A percentile compares a stretch with the other conserved stretches of the same genome.
These are phyloP conservation scores for Columba janthina DNA, from an alignment of 2,113 vertebrate species.

Conservation along the genomic window DNA sequence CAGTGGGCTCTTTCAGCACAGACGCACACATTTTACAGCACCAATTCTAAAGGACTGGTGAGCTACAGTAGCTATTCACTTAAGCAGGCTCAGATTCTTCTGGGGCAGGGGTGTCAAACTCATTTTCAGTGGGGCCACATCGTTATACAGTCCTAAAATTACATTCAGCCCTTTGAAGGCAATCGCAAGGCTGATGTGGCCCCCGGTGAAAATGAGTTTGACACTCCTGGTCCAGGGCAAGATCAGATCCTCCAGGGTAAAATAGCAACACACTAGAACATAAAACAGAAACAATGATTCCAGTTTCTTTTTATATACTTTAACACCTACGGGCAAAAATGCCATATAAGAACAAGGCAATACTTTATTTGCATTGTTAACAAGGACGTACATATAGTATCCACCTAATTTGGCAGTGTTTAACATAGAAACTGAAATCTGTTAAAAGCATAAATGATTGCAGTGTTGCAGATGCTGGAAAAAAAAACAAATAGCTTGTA, in stretches of 20 bases:
- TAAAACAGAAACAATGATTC: background rate
- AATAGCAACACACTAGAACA: background rate
- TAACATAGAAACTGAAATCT: background rate
- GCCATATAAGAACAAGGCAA: background rate
- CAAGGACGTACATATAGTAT: background rate
- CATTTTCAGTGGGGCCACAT: too few relatives aligned
- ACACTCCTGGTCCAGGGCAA: background rate
- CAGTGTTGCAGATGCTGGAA: background rate
- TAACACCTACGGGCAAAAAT: background rate
- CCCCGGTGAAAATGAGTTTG: too few relatives aligned
- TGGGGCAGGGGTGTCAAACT: too few relatives aligned
- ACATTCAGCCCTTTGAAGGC: too few relatives aligned
- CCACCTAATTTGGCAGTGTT: background rate
- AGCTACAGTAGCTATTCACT: background rate
- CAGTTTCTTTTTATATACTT: background rate
- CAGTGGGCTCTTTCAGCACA: background rate
- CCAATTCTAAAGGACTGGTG: background rate
- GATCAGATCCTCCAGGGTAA: background rate
- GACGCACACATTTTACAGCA: background rate
- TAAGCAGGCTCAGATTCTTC: background rate
- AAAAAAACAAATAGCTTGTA: accelerated
- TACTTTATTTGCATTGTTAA: background rate
- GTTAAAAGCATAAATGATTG: background rate
- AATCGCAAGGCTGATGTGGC: too few relatives aligned
- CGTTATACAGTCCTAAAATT: too few relatives aligned